Evolutionary conservation across 2,888 invertebrate genomes (phyloP).

Genomic region (Synanthedon tipuliformis): DNA sequence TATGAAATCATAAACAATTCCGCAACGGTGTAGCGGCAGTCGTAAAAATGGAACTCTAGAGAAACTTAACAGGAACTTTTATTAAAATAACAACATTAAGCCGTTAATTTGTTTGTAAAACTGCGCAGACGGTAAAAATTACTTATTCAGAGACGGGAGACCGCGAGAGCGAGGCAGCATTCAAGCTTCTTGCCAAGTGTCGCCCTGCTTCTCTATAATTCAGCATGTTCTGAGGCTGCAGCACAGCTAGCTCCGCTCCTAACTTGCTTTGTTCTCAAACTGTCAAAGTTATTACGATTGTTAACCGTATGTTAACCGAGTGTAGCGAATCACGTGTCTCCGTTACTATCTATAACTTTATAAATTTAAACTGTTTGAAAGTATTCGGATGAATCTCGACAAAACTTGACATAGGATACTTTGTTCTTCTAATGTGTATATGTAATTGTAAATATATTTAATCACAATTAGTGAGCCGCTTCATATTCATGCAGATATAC

Average conservation of each 20-base stretch:
- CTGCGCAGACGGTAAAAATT: slow-evolving; percentile 65
- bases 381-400: too few relatives aligned
- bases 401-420: too few relatives aligned
- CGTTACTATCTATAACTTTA: too few relatives aligned
- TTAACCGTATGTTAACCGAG: too few relatives aligned
- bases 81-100: slow-evolving; percentile 67
- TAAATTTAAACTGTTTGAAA: too few relatives aligned
- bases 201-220: slow-evolving; percentile 54
- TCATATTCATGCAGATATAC: too few relatives aligned
- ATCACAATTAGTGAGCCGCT: too few relatives aligned
- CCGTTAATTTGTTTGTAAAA: slow-evolving; percentile 68
- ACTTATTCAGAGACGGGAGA: slow-evolving; percentile 58
- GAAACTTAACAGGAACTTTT: slow-evolving; percentile 57
- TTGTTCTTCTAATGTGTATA: too few relatives aligned
- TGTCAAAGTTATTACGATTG: neutral
- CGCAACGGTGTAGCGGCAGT: slow-evolving; percentile 39
- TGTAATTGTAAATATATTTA: too few relatives aligned
- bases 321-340: too few relatives aligned
- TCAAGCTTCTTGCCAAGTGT: slow-evolving; percentile 40
- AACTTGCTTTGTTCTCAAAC: neutral
- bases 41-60: slow-evolving; percentile 57
- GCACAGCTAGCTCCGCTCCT: slow-evolving; percentile 1
- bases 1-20: slow-evolving; percentile 48
- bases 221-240: slow-evolving; percentile 23
- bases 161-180: slow-evolving; percentile 34